These are phyloP conservation scores for Macrotus californicus DNA, from an alignment of 2,113 vertebrate genomes.

Conservation along the genomic window DNA sequence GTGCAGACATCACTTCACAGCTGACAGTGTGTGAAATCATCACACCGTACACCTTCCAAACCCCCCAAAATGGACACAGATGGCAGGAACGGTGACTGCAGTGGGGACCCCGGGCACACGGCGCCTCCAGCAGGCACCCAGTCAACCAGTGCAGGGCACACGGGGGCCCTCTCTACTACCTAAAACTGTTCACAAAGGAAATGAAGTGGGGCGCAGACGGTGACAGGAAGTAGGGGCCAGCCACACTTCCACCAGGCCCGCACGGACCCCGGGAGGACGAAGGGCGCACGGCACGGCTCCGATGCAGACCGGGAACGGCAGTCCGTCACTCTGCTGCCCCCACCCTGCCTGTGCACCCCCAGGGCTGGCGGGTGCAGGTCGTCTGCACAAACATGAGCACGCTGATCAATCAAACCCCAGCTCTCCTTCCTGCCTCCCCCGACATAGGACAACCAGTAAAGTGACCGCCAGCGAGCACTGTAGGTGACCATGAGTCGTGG, in stretches of 20 bases:
- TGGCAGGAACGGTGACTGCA: neutral
- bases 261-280: neutral
- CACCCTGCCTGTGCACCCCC: neutral
- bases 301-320: neutral
- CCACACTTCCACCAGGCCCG: rapidly evolving
- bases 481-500: neutral
- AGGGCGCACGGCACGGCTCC: neutral
- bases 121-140: neutral
- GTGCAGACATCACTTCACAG: neutral
- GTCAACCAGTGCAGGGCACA: neutral
- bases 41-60: neutral
- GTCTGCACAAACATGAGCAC: neutral
- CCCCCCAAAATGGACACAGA: too few species aligned
- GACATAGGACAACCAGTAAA: neutral
- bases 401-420: neutral
- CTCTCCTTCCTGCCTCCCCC: neutral
- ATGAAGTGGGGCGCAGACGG: neutral
- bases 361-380: neutral
- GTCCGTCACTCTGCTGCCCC: neutral
- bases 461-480: neutral
- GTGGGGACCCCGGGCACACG: neutral
- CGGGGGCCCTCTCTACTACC: neutral
- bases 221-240: neutral
- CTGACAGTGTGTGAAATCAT: neutral
- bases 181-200: neutral